These are phyloP conservation scores for Hoplodrina ambigua DNA, from an alignment of 2,888 invertebrate genomes.

Conservation along the genomic window DNA sequence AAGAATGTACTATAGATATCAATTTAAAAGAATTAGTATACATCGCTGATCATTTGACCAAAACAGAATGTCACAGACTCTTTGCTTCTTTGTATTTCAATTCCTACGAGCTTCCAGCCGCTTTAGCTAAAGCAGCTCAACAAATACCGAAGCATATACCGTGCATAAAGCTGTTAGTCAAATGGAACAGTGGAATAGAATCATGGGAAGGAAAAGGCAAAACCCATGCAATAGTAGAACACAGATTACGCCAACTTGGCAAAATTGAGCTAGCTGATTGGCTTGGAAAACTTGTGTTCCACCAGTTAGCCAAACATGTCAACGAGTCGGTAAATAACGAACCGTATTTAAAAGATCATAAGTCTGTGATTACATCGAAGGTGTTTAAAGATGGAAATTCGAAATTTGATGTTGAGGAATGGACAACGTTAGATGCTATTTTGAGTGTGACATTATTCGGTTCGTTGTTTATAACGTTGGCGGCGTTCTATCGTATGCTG, in stretches of 20 bases:
- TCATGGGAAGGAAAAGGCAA: conserved; percentile 88
- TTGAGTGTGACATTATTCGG: conserved; percentile 67
- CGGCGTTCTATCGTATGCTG: conserved; percentile 61
- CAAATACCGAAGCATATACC: conserved; percentile 86
- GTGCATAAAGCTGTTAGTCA: conserved; percentile 89
- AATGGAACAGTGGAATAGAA: conserved; percentile 88
- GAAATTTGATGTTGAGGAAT: conserved; percentile 63
- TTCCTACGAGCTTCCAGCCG: conserved; percentile 71
- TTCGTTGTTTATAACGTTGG: conserved; percentile 59
- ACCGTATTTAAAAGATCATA: conserved; percentile 24
- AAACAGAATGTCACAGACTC: conserved; percentile 90
- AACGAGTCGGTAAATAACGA: conserved; percentile 68
- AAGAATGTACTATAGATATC: conserved; percentile 77
- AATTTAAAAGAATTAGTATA: conserved; percentile 78
- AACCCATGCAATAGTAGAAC: conserved; percentile 89
- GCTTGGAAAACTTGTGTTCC: conserved; percentile 90
- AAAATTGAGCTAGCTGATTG: conserved; percentile 91
- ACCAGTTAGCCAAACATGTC: conserved; percentile 87
- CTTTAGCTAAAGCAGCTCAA: conserved; percentile 71
- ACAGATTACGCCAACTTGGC: conserved; percentile 90
- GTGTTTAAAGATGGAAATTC: conserved; percentile 57
- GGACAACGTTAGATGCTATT: conserved; percentile 73
- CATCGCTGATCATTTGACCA: conserved; percentile 89
- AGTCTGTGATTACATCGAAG: conserved; percentile 12
- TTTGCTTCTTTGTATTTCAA: conserved; percentile 90